Conservation (phyloP, 2,888 invertebrate species). For the Andrena marginata region DNA sequence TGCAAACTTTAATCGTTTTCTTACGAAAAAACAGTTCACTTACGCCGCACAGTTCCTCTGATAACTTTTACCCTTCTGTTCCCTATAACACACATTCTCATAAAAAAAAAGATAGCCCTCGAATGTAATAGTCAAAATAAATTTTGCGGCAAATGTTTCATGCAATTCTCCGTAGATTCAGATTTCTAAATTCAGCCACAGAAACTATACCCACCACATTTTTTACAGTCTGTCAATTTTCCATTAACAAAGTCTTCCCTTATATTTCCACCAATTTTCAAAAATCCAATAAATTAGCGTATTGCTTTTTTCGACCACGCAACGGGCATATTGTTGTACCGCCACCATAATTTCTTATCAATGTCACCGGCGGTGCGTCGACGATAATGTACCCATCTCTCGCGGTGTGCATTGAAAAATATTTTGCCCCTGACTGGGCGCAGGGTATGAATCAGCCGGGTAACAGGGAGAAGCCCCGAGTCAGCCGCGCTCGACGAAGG, state of each 20-base stretch:
- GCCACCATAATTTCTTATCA: constrained; percentile 34
- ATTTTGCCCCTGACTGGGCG: constrained; percentile 23
- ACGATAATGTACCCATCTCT: constrained; percentile 17
- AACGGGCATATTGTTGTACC: neutral
- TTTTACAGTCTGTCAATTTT: no score
- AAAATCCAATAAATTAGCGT: neutral
- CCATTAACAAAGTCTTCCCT: neutral
- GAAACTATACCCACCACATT: no score
- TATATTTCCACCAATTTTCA: neutral
- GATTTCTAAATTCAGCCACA: no score
- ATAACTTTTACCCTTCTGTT: no score
- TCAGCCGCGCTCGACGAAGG: neutral
- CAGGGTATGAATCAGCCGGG: constrained; percentile 6
- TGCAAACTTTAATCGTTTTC: no score
- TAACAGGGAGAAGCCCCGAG: neutral
- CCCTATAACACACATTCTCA: no score
- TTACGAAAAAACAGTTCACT: no score
- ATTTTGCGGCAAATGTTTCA: no score
- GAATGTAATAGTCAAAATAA: no score
- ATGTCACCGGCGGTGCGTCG: constrained; percentile 7
- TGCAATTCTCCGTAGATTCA: no score
- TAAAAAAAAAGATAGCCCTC: no score
- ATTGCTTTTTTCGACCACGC: neutral
- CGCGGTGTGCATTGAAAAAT: constrained; percentile 18
- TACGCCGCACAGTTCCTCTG: no score